Base-by-base conservation (phyloP, 2,113 vertebrate species). In the Mesoclemmys tuberculata region DNA sequence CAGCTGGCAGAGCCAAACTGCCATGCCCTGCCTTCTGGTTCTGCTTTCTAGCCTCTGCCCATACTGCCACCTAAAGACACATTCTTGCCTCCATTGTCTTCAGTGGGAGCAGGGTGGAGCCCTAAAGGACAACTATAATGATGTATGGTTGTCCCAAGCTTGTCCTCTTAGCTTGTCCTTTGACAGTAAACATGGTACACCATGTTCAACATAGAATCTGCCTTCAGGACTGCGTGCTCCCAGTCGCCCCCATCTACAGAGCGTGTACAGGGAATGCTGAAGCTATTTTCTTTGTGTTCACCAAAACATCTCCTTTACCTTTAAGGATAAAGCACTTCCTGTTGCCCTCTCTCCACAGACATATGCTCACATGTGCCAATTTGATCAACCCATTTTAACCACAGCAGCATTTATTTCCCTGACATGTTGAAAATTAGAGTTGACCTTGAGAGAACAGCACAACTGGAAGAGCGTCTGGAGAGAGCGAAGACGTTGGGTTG, bases 361-460 rank as follows among this genome's bases (percentile, higher is more conserved):
- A 5, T 44, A 12, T 13, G 22, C 10, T 79, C 13, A 64, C 38
- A 49, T 0, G 4, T 87, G 91, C 19, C 19, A 2, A 1, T 16
- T 64, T 93, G 75, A 93, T 82, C 48, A 89, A 24, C 41, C 16
- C 21, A 78, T 94, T 95, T 38, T 78, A 95, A 92, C 74, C 4
- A 74, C 49, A 49, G 29, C 13, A 64, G 21, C 11, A 58, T 80
- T 93, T 89, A 24, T 85, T 29, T 71, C 61, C 64, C 82, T 93
- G 78, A 90, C 11, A 29, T 14, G 12, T 26, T 8, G 11, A 26
- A 95, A 93, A 95, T 84, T 54, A 91, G 94, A 81, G 61, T 24
- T 95, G 85, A 95, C 93, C 93, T 97, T 96, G 82, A 94, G 27
- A 46, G 94, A 49, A 48, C 83, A 90, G 83, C 16, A 44, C 56